Base-by-base conservation (phyloP, 2,888 invertebrate genomes). In the Empis livida region DNA sequence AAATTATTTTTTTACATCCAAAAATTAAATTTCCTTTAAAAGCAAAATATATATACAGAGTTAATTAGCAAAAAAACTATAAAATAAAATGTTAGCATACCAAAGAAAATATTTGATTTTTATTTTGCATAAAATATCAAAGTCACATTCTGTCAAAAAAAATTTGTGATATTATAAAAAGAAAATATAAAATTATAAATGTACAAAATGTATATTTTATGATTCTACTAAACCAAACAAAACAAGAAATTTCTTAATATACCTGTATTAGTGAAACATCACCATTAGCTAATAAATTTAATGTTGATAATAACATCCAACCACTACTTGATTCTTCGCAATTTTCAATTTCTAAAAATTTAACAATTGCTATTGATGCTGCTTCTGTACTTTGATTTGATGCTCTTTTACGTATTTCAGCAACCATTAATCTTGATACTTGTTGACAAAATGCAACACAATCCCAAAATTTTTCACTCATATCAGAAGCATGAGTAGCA, bases 401-500 rank as follows among this genome's bases (percentile, higher is more conserved):
- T 13, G 97, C 99, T 57, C 68, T 76, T 61, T 87, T 82, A 46
- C 95, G 76, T 57, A 97, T 95, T 72, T 97, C 96, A 8, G 85
- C 83, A n/a, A 97, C 97, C 88, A 97, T 93, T 20, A 96, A 74
- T 54, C 89, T 82, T 1, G 95, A 94, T 1, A 94, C 90, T 75
- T 93, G 90, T 63, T 91, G 90, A 61, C 91, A 91, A 66, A 96
- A 96, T 54, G 91, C 85, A 47, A 92, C 73, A 55, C 95, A 88
- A 65, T 97, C 96, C 79, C 92, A 90, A 73, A 97, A 97, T 69
- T 95, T 94, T 65, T 93, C 93, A 65, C 87, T 89, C 88, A 97
- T 91, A 63, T 96, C 95, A 62, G 84, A 82, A n/a, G 92, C 83
- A 49, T 93, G 90, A 65, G 90, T 88, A 55, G 87, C 80, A 54